Conservation (phyloP, 2,888 invertebrate genomes). For the Phalera bucephala region DNA sequence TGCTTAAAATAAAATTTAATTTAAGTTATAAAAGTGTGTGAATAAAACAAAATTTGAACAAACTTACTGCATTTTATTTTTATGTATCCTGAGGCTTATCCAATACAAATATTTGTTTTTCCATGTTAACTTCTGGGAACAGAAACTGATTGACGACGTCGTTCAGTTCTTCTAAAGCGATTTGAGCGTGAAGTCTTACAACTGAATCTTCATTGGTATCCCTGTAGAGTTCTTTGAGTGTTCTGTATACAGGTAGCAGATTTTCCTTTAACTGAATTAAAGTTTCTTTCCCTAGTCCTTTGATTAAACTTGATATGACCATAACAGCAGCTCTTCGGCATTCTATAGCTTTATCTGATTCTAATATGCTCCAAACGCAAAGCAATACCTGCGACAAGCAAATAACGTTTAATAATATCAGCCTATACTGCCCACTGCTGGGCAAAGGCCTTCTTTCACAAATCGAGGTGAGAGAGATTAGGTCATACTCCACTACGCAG, state of each 20-base stretch:
- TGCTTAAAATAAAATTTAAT: no score
- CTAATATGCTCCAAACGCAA: slow-evolving; percentile 86
- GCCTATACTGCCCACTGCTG: no score
- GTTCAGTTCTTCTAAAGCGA: slow-evolving; percentile 90
- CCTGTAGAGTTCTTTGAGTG: slow-evolving; percentile 85
- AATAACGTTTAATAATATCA: no score
- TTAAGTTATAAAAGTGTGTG: slow-evolving; percentile 21
- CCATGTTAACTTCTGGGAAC: slow-evolving; percentile 79
- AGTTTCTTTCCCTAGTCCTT: slow-evolving; percentile 88
- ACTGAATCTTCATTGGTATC: slow-evolving; percentile 85
- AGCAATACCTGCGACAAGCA: slow-evolving; percentile 84
- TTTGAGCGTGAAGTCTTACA: slow-evolving; percentile 88
- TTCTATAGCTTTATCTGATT: slow-evolving; percentile 87
- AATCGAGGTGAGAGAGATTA: no score
- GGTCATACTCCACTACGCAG: no score
- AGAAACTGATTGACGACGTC: slow-evolving; percentile 85
- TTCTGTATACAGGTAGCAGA: slow-evolving; percentile 87
- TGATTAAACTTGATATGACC: slow-evolving; percentile 88
- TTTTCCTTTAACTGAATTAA: slow-evolving; percentile 86
- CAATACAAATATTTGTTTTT: slow-evolving; percentile 80
- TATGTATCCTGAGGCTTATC: slow-evolving; percentile 30
- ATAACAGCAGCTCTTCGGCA: slow-evolving; percentile 91
- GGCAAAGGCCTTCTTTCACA: no score
- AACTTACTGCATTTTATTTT: slow-evolving; percentile 46
- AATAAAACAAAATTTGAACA: slow-evolving; percentile 35